A percentile compares a stretch with the other conserved stretches of the same genome.
Evolutionary conservation across 2,888 invertebrate species (phyloP).

Genomic region (Leptura quadrifasciata): DNA sequence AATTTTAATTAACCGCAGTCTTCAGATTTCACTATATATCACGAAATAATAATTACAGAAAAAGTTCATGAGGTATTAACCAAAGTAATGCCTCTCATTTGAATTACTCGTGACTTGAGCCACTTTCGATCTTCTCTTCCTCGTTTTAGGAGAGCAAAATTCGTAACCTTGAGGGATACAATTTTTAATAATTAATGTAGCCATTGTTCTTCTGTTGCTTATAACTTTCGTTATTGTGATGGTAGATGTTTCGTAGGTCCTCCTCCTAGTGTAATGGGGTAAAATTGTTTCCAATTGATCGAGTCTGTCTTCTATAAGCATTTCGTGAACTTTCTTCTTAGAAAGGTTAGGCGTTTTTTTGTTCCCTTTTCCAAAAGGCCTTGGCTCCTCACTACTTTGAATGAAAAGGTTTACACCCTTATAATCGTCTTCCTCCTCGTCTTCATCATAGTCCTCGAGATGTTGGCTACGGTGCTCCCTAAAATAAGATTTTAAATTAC

Average conservation of each 20-base stretch:
- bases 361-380: constrained; percentile 50
- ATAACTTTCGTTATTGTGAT: constrained; percentile 70
- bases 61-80: constrained; percentile 31
- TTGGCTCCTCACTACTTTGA: constrained; percentile 60
- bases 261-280: constrained; percentile 69
- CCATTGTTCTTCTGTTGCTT: constrained; percentile 66
- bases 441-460: constrained; percentile 16
- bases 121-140: constrained; percentile 62
- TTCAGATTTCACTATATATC: constrained; percentile 9
- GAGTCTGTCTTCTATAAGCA: constrained; percentile 71
- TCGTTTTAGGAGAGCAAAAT: constrained; percentile 63
- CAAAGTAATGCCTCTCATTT: constrained; percentile 56
- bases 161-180: constrained; percentile 70
- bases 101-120: constrained; percentile 49
- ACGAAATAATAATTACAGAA: background rate
- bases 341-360: constrained; percentile 63
- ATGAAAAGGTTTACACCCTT: constrained; percentile 30
- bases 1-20: background rate
- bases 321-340: constrained; percentile 60
- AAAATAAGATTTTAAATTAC: background rate
- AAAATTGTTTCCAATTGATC: constrained; percentile 70
- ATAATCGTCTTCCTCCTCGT: constrained; percentile 19
- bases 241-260: constrained; percentile 69
- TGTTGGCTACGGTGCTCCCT: constrained; percentile 19
- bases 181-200: constrained; percentile 71